Base-by-base conservation (phyloP, 2,797 vertebrate genomes). In the Lepidocolaptes lacrymiger region DNA sequence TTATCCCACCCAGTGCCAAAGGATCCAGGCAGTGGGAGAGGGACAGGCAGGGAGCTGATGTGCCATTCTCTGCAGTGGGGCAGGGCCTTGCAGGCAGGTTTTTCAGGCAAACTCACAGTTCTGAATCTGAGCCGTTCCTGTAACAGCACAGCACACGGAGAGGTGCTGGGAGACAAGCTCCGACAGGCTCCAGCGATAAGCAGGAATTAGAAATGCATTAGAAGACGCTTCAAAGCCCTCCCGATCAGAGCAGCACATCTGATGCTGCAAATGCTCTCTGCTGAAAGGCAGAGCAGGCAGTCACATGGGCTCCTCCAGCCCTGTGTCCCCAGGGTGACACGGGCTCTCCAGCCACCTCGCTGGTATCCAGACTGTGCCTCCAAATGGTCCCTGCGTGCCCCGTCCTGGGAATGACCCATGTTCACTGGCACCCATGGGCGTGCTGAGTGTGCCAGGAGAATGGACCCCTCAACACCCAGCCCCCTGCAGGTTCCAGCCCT, bases 121-220 rank as follows among this genome's bases (percentile, higher is more conserved):
- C 46, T 54, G 52, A 14, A 51, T 77, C 67, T 9, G 77, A 84
- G 61, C 36, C 61, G 22, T 28, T 51, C 52, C 77, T 49, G 69
- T 39, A 24, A 52, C 0, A 14, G 71, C 62, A 19, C 56, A 39
- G 6, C 0, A 7, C 68, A 7, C 10, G 14, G 77, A 95, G 88
- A 51, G 73, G 88, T 91, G 72, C 74, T 14, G 64, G 69, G 62
- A 96, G 86, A 95, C 88, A 84, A 90, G 95, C 75, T 93, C 91
- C 20, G 21, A 91, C 92, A 96, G 95, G 92, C 91, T 93, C 89
- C 27, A 55, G 82, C 3, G 69, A 91, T 95, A 94, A 97, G 93
- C 94, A 94, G 94, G 95, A 97, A 97, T 97, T 96, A 97, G 92
- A 96, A 96, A 96, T 96, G 96, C 91, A 93, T 96, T 88, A 95